Base-by-base conservation (phyloP, 2,888 invertebrate genomes). In the Zygogramma bicolorata region DNA sequence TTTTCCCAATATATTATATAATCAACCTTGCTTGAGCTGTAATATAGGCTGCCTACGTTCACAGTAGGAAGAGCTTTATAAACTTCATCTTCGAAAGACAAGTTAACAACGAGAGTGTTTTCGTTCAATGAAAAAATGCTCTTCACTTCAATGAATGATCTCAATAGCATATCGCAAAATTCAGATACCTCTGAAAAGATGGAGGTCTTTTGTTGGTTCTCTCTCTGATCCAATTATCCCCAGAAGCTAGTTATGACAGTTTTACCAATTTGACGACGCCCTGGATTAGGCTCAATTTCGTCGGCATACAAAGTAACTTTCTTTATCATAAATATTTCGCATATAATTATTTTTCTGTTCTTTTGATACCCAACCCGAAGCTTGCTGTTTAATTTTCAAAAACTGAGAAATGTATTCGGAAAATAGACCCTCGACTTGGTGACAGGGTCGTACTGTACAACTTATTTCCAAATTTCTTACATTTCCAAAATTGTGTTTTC, bases 381-480 rank as follows among this genome's bases (percentile, higher is more conserved):
- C 70, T 61, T 82, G 76, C 38, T 75, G 76, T 73, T 81, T 80
- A 0, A 80, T 75, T 73, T 82, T 81, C 13, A 81, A 34, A 67
- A 78, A 81, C 4, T 70, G 75, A 18, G 82, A 77, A 0, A 83
- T 79, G 66, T 83, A 83, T 2, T 71, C 74, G 7, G 78, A 60
- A 75, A 84, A 84, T 10, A 84, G 63, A 3, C 81, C 0, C 75
- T 79, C 1, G 63, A 31, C 5, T 71, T 67, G 15, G 68, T 74
- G 6, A 10, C 65, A n/a, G n/a, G 62, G 63, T 80, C 68, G 29
- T 80, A 82, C 15, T 75, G 69, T 0, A 78, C 75, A 20, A 78
- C 67, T 31, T 81, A 86, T 61, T 83, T 79, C 81, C 84, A 85
- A n/a, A 85, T 80, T 73, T 84, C 84, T 40, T 76, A 76, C 7